Base-by-base conservation (phyloP, 2,113 vertebrate genomes). In the Nothocercus julius region DNA sequence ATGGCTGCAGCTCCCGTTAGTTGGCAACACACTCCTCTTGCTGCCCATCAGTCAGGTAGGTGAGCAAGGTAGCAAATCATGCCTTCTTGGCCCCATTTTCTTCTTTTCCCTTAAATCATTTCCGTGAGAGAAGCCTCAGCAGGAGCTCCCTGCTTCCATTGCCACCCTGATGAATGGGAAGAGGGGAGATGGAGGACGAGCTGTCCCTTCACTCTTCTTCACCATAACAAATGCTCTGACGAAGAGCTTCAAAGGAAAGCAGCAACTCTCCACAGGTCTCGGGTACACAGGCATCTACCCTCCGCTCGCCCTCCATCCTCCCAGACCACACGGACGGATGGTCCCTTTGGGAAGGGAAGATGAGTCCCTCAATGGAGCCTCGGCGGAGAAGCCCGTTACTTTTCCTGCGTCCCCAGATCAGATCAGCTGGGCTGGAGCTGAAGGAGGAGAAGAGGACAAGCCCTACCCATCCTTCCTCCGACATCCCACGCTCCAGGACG, bases 251-350 rank as follows among this genome's bases (percentile, higher is more conserved):
- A 0, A 36, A 73, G 30, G 54, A 73, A 86, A 78, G 69, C 5
- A 51, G 68, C 1, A 2, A 32, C 32, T 34, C 30, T 68, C 44
- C 25, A 82, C 40, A 18, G 15, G 53, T 44, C 76, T 75, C 2
- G 1, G 77, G 53, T 1, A 0, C 13, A 5, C 1, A 2, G 42
- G 54, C 0, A 0, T 20, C 44, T 62, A 54, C 53, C 47, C 5
- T 51, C 59, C 11, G 11, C 58, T 44, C 62, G 15, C 38, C 69
- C 47, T 69, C 3, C 0, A 18, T 34, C 38, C 38, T 80, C 69
- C 36, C 1, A 0, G 18, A 92, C 58, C 45, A 56, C 92, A 62
- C 0, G 11, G 66, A n/a, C 2, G 58, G 54, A 83, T 1, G 2
- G 9, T 44, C 34, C 51, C 64, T 89, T 49, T 66, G 51, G 79